A percentile compares a stretch with the other conserved stretches of the same genome.
phyloP scores from a whole-genome alignment of 2,888 invertebrate species.

The Notocelia uddmanniana region DNA sequence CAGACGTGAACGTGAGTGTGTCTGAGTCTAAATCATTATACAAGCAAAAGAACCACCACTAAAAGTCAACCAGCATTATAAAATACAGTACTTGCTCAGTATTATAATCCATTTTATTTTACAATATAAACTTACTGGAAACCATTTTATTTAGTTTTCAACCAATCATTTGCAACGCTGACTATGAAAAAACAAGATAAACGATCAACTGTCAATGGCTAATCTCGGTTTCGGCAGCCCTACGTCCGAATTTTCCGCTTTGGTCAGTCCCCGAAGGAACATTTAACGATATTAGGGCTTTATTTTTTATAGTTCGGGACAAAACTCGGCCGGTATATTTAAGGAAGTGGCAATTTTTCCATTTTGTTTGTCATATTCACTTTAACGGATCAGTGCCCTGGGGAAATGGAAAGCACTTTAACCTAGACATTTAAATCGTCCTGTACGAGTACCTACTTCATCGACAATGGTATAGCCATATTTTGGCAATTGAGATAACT shows the following conservation, averaged over 20 bases:
- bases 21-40: background rate
- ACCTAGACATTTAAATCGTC: constrained; percentile 17
- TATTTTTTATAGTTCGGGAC: constrained; percentile 85
- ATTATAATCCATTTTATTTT: background rate
- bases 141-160: background rate
- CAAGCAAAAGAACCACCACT: background rate
- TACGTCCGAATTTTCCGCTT: constrained; percentile 70
- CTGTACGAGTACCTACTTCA: background rate
- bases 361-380: constrained; percentile 69
- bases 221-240: constrained; percentile 60
- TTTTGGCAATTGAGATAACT: background rate
- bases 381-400: constrained; percentile 49
- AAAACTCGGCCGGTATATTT: constrained; percentile 76
- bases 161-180: constrained; percentile 23
- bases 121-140: background rate
- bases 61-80: background rate
- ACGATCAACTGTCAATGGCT: constrained; percentile 30
- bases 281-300: constrained; percentile 85
- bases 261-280: constrained; percentile 84
- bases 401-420: constrained; percentile 31
- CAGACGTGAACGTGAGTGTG: background rate
- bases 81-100: background rate
- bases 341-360: constrained; percentile 75
- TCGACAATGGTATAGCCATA: background rate
- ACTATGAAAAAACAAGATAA: constrained; percentile 37